These are phyloP conservation scores for Conchocele bisecta DNA, from an alignment of 2,888 invertebrate species.

Conservation along the genomic window DNA sequence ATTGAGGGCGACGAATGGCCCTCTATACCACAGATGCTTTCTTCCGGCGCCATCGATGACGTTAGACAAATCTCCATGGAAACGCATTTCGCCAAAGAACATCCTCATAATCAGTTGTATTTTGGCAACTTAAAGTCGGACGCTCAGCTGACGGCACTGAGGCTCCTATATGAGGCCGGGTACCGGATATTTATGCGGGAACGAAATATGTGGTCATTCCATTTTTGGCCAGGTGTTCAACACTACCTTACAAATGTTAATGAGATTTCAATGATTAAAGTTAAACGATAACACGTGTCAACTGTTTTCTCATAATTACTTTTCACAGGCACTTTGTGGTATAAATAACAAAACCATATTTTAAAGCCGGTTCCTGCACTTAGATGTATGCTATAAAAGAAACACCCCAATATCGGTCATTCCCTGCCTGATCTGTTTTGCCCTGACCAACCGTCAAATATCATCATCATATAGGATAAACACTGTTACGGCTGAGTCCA, in stretches of 20 bases:
- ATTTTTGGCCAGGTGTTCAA: constrained; percentile 29
- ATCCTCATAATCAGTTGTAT: neutral
- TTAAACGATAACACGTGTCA: too few relatives aligned
- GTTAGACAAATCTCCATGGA: constrained; percentile 54
- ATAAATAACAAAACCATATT: too few relatives aligned
- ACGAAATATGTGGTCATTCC: constrained; percentile 32
- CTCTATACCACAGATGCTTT: constrained; percentile 48
- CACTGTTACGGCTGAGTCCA: too few relatives aligned
- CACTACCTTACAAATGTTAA: constrained; percentile 39
- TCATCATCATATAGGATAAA: too few relatives aligned
- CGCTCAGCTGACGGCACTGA: constrained; percentile 22
- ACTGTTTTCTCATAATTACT: too few relatives aligned
- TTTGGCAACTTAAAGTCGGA: constrained; percentile 33
- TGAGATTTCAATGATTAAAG: too few relatives aligned
- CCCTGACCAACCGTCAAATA: too few relatives aligned
- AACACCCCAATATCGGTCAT: too few relatives aligned
- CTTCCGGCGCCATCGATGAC: constrained; percentile 39
- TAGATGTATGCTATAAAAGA: too few relatives aligned
- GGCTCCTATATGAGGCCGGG: constrained; percentile 41
- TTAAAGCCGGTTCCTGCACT: too few relatives aligned
- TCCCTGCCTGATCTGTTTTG: too few relatives aligned
- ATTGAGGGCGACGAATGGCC: constrained; percentile 52
- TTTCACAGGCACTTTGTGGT: too few relatives aligned
- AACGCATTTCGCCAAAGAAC: constrained; percentile 34
- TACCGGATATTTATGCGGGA: constrained; percentile 49